phyloP scores from a whole-genome alignment of 2,888 invertebrate species.

The Sicus ferrugineus region DNA sequence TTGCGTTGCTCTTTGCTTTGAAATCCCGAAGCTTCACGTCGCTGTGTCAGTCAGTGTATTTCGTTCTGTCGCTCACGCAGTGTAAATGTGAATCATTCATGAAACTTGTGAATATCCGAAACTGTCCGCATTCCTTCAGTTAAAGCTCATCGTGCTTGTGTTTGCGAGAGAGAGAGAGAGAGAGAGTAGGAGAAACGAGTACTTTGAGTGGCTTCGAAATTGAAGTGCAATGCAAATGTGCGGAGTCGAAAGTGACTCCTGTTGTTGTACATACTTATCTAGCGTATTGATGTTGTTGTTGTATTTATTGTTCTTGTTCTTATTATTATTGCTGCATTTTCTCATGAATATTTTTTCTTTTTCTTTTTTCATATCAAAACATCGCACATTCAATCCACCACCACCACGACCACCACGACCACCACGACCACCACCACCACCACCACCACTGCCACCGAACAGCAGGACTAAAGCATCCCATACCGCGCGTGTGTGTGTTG shows the following conservation, averaged over 20 bases:
- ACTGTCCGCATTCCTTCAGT: too few relatives aligned
- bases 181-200: too few relatives aligned
- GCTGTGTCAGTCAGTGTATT: too few relatives aligned
- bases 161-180: too few relatives aligned
- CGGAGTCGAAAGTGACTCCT: not conserved
- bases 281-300: conserved; percentile 3
- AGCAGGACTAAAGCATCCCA: conserved; percentile 49
- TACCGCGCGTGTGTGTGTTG: conserved; percentile 47
- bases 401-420: conserved; percentile 44
- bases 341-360: conserved; percentile 61
- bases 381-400: conserved; percentile 54
- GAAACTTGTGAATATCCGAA: too few relatives aligned
- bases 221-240: not conserved
- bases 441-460: conserved; percentile 43
- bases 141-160: too few relatives aligned
- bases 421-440: conserved; percentile 42
- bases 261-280: conserved; percentile 16
- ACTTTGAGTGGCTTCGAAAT: not conserved
- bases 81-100: too few relatives aligned
- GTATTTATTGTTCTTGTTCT: conserved; percentile 48
- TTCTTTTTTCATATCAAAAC: conserved; percentile 59
- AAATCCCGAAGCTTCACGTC: too few relatives aligned
- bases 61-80: too few relatives aligned
- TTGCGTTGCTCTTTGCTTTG: too few relatives aligned
- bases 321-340: conserved; percentile 61